Evolutionary conservation across 2,113 vertebrate species (phyloP).

Genomic region (Tragelaphus imberbis): DNA sequence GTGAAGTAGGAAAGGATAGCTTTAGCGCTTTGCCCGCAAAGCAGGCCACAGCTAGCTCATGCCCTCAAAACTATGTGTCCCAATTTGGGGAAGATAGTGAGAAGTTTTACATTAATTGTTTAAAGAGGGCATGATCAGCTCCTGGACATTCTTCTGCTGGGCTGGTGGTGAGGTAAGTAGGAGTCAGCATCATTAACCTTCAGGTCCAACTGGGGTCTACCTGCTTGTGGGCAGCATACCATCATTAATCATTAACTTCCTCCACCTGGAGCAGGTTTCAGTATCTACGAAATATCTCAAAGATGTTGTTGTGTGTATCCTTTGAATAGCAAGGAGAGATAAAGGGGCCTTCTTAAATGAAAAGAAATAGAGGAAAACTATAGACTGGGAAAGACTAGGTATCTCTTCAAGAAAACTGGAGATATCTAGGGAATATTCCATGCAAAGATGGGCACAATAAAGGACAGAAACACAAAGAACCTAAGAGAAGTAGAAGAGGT

Average conservation of each 20-base stretch:
- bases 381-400: not conserved
- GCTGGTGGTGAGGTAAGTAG: not conserved
- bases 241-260: not conserved
- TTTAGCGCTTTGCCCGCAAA: not conserved
- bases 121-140: not conserved
- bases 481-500: not conserved
- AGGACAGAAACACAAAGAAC: not conserved
- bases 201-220: not conserved
- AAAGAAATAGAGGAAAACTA: not conserved
- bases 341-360: not conserved
- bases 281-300: not conserved
- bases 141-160: not conserved
- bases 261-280: not conserved
- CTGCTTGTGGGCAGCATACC: not conserved
- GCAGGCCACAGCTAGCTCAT: not conserved
- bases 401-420: not conserved
- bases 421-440: not conserved
- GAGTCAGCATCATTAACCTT: not conserved
- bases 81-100: not conserved
- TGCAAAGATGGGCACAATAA: not conserved
- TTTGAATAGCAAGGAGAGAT: not conserved
- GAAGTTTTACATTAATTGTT: not conserved
- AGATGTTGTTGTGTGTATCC: not conserved
- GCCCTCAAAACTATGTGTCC: not conserved
- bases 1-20: not conserved